Conservation (phyloP, 2,113 vertebrate species). For the Saimiri boliviensis region DNA sequence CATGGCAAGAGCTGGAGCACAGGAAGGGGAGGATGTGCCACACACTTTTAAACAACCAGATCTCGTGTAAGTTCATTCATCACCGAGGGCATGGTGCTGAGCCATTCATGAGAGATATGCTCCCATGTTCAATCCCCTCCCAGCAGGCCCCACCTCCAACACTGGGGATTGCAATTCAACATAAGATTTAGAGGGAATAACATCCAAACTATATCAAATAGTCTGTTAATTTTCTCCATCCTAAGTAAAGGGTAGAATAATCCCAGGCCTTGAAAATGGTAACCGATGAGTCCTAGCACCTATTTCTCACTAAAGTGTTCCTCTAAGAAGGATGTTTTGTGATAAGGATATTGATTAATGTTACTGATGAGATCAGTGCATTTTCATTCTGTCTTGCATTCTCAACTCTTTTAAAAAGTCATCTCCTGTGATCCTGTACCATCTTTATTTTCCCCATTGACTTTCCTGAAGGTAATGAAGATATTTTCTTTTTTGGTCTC, state of each 20-base stretch:
- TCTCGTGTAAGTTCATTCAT: too few species aligned
- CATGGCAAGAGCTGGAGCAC: too few species aligned
- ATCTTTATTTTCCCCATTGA: neutral
- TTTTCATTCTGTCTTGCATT: neutral
- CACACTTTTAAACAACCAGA: too few species aligned
- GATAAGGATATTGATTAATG: neutral
- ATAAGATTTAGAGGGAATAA: too few species aligned
- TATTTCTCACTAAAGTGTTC: neutral
- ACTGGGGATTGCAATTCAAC: too few species aligned
- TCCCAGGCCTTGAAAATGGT: neutral
- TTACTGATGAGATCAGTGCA: neutral
- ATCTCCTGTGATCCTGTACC: neutral
- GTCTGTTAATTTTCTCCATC: neutral
- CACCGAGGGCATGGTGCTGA: too few species aligned
- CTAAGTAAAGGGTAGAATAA: neutral
- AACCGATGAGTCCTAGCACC: neutral
- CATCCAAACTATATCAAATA: too few species aligned
- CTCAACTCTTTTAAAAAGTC: neutral
- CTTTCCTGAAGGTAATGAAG: neutral
- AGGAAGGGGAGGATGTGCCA: too few species aligned
- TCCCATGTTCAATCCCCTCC: too few species aligned
- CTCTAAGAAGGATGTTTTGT: neutral
- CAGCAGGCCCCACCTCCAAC: too few species aligned
- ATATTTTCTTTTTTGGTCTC: neutral
- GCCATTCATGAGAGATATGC: too few species aligned